A percentile compares a stretch with the other conserved stretches of the same genome.
These are phyloP conservation scores for Gouania willdenowi DNA, from an alignment of 2,797 vertebrate species.

Conservation along the genomic window DNA sequence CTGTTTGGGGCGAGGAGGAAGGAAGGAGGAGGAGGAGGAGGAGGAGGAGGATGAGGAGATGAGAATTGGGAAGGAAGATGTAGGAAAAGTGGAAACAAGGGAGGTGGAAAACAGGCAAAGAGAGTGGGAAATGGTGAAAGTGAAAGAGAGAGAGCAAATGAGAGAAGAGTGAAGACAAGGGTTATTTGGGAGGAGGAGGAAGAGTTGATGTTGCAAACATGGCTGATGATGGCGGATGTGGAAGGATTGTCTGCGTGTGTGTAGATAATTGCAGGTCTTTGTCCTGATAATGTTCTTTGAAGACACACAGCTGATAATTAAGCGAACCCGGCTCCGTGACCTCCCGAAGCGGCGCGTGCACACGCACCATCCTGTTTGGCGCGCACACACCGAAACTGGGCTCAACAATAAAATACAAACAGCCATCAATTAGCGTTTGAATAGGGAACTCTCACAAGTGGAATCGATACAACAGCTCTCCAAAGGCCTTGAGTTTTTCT, in stretches of 20 bases:
- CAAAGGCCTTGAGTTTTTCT: conserved; percentile 39
- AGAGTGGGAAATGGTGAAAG: conserved; percentile 2
- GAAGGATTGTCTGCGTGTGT: conserved; percentile 17
- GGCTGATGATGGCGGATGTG: conserved; percentile 38
- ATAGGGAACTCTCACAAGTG: conserved; percentile 34
- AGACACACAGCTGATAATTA: conserved; percentile 77
- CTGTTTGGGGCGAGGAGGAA: conserved; percentile 45
- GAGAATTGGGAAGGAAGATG: neutral
- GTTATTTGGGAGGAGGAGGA: conserved; percentile 12
- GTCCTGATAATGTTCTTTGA: conserved; percentile 77
- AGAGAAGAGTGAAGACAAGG: conserved; percentile 18
- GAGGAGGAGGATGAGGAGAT: neutral
- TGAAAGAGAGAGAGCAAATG: conserved; percentile 17
- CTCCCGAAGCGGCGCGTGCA: too few species aligned
- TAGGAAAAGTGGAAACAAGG: conserved; percentile 20
- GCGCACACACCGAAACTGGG: conserved; percentile 41
- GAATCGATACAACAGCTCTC: conserved; percentile 46
- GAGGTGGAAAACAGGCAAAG: conserved; percentile 13
- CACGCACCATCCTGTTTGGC: conserved; percentile 60
- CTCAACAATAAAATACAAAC: conserved; percentile 10
- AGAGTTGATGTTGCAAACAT: conserved; percentile 34
- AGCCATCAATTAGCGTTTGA: conserved; percentile 46
- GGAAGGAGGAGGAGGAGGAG: conserved; percentile 8
- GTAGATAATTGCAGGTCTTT: conserved; percentile 70
- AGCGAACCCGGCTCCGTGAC: conserved; percentile 48